phyloP scores from a whole-genome alignment of 2,113 vertebrate genomes.

The Malurus melanocephalus region DNA sequence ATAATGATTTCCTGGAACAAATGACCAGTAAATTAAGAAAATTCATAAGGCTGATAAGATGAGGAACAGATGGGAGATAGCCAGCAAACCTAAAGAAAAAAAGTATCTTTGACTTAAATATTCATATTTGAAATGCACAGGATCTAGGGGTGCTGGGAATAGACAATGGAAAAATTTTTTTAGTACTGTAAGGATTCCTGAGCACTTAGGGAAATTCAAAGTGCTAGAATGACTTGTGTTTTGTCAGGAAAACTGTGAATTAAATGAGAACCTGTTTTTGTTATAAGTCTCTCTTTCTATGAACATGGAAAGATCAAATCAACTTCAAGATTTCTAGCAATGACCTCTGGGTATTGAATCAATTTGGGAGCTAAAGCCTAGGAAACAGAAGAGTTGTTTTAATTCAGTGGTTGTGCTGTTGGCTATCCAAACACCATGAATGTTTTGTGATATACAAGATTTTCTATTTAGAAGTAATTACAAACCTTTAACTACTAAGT shows the following conservation, averaged over 20 bases:
- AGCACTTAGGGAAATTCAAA: not conserved
- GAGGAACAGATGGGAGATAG: not conserved
- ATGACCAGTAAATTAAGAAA: not conserved
- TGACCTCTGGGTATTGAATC: not conserved
- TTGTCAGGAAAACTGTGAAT: not conserved
- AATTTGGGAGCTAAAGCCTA: not conserved
- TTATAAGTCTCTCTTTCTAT: not conserved
- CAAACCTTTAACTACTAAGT: not conserved
- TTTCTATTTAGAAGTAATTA: not conserved
- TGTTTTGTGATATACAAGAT: not conserved
- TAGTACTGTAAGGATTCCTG: not conserved
- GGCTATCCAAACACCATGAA: not conserved
- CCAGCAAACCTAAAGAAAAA: not conserved
- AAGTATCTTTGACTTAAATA: not conserved
- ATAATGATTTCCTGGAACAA: not conserved
- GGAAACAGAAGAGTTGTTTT: not conserved
- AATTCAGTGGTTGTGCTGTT: not conserved
- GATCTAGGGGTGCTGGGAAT: not conserved
- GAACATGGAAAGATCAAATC: not conserved
- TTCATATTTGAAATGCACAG: not conserved
- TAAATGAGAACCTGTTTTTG: not conserved
- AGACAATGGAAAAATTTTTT: not conserved
- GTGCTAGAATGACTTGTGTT: not conserved
- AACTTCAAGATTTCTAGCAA: not conserved
- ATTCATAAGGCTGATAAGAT: not conserved